Conservation (phyloP, 2,888 invertebrate genomes). For the Onthophagus sagittarius region DNA sequence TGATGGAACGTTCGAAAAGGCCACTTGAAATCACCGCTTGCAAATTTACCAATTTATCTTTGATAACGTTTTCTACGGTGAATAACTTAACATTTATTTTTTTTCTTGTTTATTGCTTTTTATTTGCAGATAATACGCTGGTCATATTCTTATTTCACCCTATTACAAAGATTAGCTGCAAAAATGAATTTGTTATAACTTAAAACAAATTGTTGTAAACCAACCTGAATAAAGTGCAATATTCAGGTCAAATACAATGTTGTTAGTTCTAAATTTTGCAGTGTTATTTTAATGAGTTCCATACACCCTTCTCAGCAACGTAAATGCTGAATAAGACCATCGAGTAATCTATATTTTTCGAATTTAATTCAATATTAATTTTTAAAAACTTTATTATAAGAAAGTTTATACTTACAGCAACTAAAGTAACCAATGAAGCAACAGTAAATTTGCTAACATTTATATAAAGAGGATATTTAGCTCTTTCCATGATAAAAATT, state of each 20-base stretch:
- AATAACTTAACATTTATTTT: not conserved
- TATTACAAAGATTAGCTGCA: constrained; percentile 25
- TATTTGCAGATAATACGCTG: constrained; percentile 26
- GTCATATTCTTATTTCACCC: constrained; percentile 27
- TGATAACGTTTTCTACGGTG: constrained; percentile 16
- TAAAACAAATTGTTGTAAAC: not conserved
- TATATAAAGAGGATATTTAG: constrained; percentile 14
- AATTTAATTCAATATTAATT: not conserved
- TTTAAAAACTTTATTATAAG: not conserved
- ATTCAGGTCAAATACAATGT: no score
- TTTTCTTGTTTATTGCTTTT: not conserved
- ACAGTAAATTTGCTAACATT: constrained; percentile 5
- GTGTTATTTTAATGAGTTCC: not conserved
- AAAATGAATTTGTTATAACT: constrained; percentile 11
- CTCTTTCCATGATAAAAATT: constrained; percentile 15
- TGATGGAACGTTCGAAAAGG: constrained; percentile 34
- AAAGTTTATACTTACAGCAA: constrained; percentile 8
- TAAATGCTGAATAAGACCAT: constrained; percentile 17
- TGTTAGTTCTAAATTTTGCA: no score
- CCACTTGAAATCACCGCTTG: constrained; percentile 34
- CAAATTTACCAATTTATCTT: constrained; percentile 33
- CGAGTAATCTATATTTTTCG: constrained; percentile 7
- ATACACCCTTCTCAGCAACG: constrained; percentile 11
- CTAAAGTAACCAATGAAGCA: constrained; percentile 9
- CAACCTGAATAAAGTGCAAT: no score